Conservation (phyloP, 2,797 vertebrate genomes). For the Buphagus erythrorhynchus region DNA sequence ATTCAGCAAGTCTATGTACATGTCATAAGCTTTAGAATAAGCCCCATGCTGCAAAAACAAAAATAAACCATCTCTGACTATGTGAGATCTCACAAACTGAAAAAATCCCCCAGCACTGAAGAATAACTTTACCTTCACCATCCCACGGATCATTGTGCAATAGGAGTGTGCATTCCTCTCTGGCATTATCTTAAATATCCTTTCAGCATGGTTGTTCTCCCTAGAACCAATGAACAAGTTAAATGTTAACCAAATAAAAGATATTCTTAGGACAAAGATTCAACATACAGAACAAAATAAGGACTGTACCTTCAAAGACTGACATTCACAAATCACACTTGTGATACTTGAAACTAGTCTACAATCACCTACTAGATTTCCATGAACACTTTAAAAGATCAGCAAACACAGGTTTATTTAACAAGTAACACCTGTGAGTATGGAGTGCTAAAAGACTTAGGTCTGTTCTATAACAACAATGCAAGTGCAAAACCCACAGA, state of each 20-base stretch:
- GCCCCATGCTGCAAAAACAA: constrained; percentile 81
- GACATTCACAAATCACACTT: background rate
- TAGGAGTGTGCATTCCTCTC: constrained; percentile 87
- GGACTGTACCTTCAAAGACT: background rate
- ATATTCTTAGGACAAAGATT: background rate
- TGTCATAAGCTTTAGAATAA: constrained; percentile 79
- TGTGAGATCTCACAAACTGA: background rate
- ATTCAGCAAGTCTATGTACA: constrained; percentile 88
- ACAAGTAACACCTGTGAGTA: background rate
- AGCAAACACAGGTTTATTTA: background rate
- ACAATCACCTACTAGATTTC: background rate
- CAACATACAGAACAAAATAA: background rate
- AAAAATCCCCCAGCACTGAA: background rate
- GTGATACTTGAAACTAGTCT: background rate
- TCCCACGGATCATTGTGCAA: constrained; percentile 90
- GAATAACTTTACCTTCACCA: constrained; percentile 88
- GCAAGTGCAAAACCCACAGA: background rate
- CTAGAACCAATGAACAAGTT: constrained; percentile 9
- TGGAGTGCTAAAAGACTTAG: background rate
- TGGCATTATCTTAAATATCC: constrained; percentile 91
- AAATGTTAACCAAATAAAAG: background rate
- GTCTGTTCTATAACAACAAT: background rate
- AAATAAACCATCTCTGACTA: background rate
- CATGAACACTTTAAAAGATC: background rate
- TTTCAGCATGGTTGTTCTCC: constrained; percentile 88